phyloP scores from a whole-genome alignment of 2,888 invertebrate species.

The Heterodera filipjevi region DNA sequence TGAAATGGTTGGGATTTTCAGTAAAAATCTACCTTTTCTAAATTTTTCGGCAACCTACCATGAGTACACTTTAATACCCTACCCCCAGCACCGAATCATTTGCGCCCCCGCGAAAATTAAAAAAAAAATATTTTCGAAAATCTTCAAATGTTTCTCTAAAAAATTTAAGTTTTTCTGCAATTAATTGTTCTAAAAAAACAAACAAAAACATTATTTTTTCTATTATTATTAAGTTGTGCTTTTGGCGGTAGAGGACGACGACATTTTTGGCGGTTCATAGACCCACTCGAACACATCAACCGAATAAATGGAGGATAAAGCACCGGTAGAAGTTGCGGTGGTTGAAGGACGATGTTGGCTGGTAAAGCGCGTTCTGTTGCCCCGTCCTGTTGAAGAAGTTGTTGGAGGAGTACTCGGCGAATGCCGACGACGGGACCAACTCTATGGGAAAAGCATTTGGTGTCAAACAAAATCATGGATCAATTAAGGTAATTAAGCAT shows the following conservation, averaged over 20 bases:
- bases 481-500: neutral
- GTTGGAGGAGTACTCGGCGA: slow-evolving; percentile 71
- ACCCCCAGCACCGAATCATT: too few species aligned
- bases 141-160: too few species aligned
- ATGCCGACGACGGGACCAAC: slow-evolving; percentile 91
- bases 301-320: slow-evolving; percentile 73
- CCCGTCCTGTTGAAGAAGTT: slow-evolving; percentile 72
- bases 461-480: neutral
- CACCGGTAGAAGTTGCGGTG: slow-evolving; percentile 72
- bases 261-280: slow-evolving; percentile 36
- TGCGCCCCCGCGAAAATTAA: too few species aligned
- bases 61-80: too few species aligned
- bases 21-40: too few species aligned
- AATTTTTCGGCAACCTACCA: too few species aligned
- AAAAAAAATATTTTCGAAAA: too few species aligned
- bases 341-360: slow-evolving; percentile 7
- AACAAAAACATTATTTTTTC: too few species aligned
- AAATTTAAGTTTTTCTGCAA: too few species aligned
- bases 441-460: slow-evolving; percentile 67
- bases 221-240: too few species aligned
- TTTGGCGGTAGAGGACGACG: slow-evolving; percentile 72
- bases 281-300: slow-evolving; percentile 85
- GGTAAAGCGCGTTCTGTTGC: slow-evolving; percentile 5
- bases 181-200: too few species aligned
- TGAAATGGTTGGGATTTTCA: slow-evolving; percentile 50